phyloP scores from a whole-genome alignment of 1,140 invertebrate genomes.

The Cryptotermes secundus region DNA sequence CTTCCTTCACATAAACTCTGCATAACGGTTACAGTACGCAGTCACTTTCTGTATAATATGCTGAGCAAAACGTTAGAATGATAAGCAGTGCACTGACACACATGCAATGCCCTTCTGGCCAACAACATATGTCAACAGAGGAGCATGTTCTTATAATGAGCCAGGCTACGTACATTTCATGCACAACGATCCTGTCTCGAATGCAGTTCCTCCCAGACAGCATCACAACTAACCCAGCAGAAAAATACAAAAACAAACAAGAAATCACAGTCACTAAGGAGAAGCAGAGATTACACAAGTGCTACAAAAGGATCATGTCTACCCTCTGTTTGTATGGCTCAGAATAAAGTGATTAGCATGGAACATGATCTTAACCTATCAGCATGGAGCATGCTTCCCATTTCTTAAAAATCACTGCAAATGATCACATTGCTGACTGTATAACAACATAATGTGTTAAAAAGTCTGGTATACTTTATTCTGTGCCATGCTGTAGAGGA shows the following conservation, averaged over 20 bases:
- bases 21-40: too few relatives aligned
- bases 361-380: too few relatives aligned
- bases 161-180: too few relatives aligned
- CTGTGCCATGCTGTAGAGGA: background rate
- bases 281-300: background rate
- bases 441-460: background rate
- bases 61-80: too few relatives aligned
- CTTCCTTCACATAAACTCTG: too few relatives aligned
- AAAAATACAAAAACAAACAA: background rate
- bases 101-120: too few relatives aligned
- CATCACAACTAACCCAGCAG: background rate
- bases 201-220: background rate
- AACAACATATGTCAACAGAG: too few relatives aligned
- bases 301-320: background rate
- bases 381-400: background rate
- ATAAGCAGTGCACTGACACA: too few relatives aligned
- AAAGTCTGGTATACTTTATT: background rate
- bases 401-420: background rate
- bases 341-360: background rate
- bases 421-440: background rate
- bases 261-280: background rate
- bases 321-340: background rate
- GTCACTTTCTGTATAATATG: too few relatives aligned
- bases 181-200: too few relatives aligned
- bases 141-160: too few relatives aligned